Evolutionary conservation across 2,888 invertebrate species (phyloP).

Genomic region (Pristionchus entomophagus): DNA sequence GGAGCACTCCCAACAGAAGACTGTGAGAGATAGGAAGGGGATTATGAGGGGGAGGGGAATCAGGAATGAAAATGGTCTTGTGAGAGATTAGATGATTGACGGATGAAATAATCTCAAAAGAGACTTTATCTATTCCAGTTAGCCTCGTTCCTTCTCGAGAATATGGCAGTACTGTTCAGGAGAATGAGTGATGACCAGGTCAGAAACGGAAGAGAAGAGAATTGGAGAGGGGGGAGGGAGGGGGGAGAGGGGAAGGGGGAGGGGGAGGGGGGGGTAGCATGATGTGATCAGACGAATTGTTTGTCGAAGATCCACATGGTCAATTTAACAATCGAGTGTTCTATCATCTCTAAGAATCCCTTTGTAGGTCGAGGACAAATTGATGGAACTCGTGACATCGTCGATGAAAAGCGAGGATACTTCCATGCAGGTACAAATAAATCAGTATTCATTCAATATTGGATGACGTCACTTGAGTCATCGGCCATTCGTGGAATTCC

Average conservation of each 20-base stretch:
- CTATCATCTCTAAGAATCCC: too few relatives aligned
- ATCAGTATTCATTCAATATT: background rate
- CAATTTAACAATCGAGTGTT: background rate
- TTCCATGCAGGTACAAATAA: conserved; percentile 55
- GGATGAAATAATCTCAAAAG: too few relatives aligned
- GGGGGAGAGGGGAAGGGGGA: too few relatives aligned
- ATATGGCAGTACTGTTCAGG: conserved; percentile 70
- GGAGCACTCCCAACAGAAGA: conserved; percentile 63
- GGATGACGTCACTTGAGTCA: conserved; percentile 57
- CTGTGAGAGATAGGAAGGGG: conserved; percentile 44
- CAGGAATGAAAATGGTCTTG: too few relatives aligned
- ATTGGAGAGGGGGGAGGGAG: too few relatives aligned
- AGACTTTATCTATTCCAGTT: conserved; percentile 59
- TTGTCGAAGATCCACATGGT: background rate
- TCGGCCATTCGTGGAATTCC: conserved; percentile 68
- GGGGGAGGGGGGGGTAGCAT: too few relatives aligned
- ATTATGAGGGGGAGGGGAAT: too few relatives aligned
- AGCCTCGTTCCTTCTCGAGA: conserved; percentile 67
- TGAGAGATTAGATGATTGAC: too few relatives aligned
- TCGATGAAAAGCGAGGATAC: conserved; percentile 64
- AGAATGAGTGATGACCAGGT: conserved; percentile 71
- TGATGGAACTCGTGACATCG: conserved; percentile 64
- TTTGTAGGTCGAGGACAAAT: conserved; percentile 48
- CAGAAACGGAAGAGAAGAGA: conserved; percentile 62
- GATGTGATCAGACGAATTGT: too few relatives aligned